Evolutionary conservation across 2,797 vertebrate species (phyloP).

Genomic region (Catamblyrhynchus diadema): DNA sequence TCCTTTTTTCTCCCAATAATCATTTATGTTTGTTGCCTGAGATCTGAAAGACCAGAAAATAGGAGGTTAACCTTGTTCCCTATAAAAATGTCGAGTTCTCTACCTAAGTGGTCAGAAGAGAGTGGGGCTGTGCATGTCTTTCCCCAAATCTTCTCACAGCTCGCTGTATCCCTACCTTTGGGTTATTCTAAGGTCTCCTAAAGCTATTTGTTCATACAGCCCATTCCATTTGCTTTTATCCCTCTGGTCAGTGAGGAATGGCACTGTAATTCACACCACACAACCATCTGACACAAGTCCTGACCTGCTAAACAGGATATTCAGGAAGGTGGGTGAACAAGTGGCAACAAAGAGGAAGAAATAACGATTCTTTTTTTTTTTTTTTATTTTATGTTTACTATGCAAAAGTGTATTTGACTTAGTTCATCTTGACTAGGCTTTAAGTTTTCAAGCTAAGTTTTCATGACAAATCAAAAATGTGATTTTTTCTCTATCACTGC

Average conservation of each 20-base stretch:
- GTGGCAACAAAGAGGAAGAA: neutral
- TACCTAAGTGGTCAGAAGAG: fast-evolving
- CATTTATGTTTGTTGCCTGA: neutral
- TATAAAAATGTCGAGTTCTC: neutral
- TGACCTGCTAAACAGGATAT: neutral
- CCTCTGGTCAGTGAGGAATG: neutral
- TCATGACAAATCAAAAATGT: neutral
- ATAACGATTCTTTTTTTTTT: neutral
- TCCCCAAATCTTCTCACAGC: fast-evolving
- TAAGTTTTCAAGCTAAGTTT: too few relatives aligned
- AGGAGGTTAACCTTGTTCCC: neutral
- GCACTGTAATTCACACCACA: neutral
- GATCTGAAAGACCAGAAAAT: neutral
- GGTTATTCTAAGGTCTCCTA: neutral
- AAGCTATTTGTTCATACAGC: neutral
- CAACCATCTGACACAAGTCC: neutral
- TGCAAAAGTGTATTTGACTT: neutral
- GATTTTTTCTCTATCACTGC: neutral
- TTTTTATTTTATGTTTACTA: neutral
- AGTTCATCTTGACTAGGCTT: neutral
- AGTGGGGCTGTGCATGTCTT: fast-evolving
- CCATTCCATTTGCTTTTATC: neutral
- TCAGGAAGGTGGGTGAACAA: neutral
- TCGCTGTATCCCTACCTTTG: neutral
- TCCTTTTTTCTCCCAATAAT: neutral